phyloP scores from a whole-genome alignment of 1,140 invertebrate species.

The honey bee (Apis mellifera) region Amel_HAv3.1 CM009931.2:27296001-27296500 shows the following conservation, averaged over 20 bases:
- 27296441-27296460: neutral
- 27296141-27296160: constrained; percentile 31
- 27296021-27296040: constrained; percentile 72
- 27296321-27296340: too few species aligned
- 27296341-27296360: too few species aligned
- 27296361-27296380: too few species aligned
- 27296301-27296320: too few species aligned
- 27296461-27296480: constrained; percentile 42
- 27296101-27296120: constrained; percentile 69
- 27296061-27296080: constrained; percentile 73
- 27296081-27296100: constrained; percentile 66
- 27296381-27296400: neutral
- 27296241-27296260: too few species aligned
- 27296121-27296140: constrained; percentile 60
- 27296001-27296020: constrained; percentile 58
- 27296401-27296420: neutral
- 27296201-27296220: neutral
- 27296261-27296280: too few species aligned
- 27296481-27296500: constrained; percentile 59
- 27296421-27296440: neutral
- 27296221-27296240: neutral
- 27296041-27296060: constrained; percentile 73
- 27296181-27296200: neutral
- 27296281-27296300: too few species aligned
- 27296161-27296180: constrained; percentile 24